Percentiles rank a stretch among this genome's conserved stretches.
phyloP scores from a whole-genome alignment of 2,113 vertebrate species.

The Microcebus tavaratra region DNA sequence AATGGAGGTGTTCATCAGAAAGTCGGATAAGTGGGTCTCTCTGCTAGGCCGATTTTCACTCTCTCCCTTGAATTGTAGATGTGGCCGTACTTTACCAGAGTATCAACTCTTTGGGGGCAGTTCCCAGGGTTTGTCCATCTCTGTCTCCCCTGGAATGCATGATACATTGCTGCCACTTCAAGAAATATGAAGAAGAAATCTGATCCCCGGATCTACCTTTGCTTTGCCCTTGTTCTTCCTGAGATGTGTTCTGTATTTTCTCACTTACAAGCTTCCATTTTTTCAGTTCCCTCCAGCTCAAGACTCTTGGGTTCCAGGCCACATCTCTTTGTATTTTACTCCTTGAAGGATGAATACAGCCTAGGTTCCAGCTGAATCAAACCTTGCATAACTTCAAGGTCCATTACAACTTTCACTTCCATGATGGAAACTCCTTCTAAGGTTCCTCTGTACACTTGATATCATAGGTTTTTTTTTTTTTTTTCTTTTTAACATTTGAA shows the following conservation, averaged over 20 bases:
- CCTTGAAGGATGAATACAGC: background rate
- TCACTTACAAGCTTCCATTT: too few relatives aligned
- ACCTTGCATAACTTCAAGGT: too few relatives aligned
- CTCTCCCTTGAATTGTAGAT: background rate
- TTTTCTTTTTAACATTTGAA: background rate
- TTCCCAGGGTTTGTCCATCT: background rate
- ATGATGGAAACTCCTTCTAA: background rate
- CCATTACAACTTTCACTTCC: background rate
- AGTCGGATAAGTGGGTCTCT: rapidly evolving
- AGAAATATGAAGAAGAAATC: background rate
- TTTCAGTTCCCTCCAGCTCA: background rate
- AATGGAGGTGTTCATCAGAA: rapidly evolving
- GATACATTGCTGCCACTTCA: background rate
- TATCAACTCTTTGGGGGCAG: background rate
- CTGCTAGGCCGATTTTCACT: background rate
- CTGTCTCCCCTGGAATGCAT: background rate
- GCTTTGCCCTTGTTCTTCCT: background rate
- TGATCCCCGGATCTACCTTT: background rate
- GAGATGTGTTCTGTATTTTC: background rate
- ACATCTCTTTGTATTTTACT: background rate
- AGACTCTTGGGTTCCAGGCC: background rate
- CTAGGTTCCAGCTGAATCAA: too few relatives aligned
- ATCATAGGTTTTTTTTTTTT: background rate
- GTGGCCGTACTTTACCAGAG: background rate
- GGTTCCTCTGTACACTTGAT: background rate